Evolutionary conservation across 1,140 invertebrate genomes (phyloP).

Genomic region (Drosophila pallidifrons): DNA sequence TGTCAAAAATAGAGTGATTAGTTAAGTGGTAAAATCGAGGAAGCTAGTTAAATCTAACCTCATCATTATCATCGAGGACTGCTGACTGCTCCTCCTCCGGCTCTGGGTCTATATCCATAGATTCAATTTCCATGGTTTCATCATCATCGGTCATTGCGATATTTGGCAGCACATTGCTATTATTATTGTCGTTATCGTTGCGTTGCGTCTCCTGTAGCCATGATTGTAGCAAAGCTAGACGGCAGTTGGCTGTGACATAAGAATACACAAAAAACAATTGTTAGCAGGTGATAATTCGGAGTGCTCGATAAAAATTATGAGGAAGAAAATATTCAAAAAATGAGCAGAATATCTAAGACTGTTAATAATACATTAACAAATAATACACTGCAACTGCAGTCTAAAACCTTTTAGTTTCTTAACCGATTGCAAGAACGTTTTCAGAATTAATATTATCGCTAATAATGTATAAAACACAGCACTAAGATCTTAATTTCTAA

Average conservation of each 20-base stretch:
- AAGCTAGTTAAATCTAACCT: background rate
- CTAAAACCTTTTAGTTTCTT: too few species aligned
- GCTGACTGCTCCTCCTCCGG: background rate
- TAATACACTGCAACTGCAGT: background rate
- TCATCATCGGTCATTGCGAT: slow-evolving; percentile 1
- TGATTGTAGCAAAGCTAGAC: slow-evolving; percentile 28
- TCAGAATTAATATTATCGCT: too few species aligned
- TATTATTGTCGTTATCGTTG: background rate
- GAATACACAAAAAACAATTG: background rate
- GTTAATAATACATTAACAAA: background rate
- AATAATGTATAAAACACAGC: too few species aligned
- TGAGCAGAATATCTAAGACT: too few species aligned
- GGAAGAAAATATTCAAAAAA: too few species aligned
- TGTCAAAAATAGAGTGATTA: too few species aligned
- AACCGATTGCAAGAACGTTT: too few species aligned
- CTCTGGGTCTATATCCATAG: slow-evolving; percentile 37
- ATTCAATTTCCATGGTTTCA: slow-evolving; percentile 61
- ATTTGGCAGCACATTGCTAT: background rate
- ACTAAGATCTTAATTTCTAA: too few species aligned
- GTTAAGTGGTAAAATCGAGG: too few species aligned
- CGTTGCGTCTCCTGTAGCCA: slow-evolving; percentile 27
- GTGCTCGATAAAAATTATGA: too few species aligned
- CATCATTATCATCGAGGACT: background rate
- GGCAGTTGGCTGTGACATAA: slow-evolving; percentile 49
- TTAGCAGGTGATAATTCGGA: too few species aligned